These are phyloP conservation scores for Erythrocebus patas DNA, from an alignment of 2,113 vertebrate genomes.

Conservation along the genomic window DNA sequence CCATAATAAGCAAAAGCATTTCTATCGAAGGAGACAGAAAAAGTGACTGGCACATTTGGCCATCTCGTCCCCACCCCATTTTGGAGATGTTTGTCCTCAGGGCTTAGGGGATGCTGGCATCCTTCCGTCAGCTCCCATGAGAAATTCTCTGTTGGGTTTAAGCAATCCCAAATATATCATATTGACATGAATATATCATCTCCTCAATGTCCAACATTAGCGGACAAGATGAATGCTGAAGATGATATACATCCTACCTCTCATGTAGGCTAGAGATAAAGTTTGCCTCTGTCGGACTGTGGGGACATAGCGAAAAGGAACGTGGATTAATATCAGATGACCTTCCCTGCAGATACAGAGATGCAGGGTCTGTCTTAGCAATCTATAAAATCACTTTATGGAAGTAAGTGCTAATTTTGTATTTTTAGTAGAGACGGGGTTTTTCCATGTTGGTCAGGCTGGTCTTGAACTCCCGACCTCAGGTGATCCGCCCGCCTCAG, in stretches of 20 bases:
- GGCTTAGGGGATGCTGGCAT: neutral
- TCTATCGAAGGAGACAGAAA: neutral
- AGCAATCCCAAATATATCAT: neutral
- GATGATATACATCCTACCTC: neutral
- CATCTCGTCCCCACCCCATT: neutral
- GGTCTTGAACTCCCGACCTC: no score
- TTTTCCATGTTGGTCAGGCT: no score
- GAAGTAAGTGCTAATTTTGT: no score
- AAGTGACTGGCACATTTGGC: neutral
- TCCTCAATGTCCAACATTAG: neutral
- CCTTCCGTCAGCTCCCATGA: neutral
- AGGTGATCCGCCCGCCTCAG: no score
- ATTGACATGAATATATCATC: neutral
- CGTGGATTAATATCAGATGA: neutral
- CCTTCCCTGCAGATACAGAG: neutral
- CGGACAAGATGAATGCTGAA: neutral
- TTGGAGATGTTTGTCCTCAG: neutral
- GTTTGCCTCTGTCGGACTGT: neutral
- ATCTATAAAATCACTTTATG: neutral
- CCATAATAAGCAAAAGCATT: conserved; percentile 10
- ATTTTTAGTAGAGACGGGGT: no score
- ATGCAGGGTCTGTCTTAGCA: neutral
- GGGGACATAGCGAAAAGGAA: neutral
- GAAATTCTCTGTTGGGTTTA: neutral
- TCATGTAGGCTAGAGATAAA: neutral